These are phyloP conservation scores for Perodicticus potto DNA, from an alignment of 2,797 vertebrate species.

Conservation along the genomic window DNA sequence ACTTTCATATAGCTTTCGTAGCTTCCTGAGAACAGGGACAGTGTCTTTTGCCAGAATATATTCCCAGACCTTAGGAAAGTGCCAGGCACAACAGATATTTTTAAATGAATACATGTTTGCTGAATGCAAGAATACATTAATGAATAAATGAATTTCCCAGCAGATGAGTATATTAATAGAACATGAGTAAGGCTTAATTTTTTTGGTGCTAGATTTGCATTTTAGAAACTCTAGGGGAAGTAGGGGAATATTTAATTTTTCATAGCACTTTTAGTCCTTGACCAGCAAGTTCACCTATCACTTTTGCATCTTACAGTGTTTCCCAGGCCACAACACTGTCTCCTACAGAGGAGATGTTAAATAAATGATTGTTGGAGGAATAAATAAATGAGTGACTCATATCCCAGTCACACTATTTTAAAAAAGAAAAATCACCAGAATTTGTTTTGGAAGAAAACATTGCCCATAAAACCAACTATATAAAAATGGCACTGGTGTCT, in stretches of 20 bases:
- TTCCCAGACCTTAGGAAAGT: background rate
- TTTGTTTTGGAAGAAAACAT: background rate
- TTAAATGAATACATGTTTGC: slow-evolving; percentile 31
- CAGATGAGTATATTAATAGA: background rate
- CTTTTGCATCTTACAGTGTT: background rate
- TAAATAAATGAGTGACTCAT: background rate
- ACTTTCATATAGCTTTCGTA: background rate
- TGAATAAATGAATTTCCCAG: slow-evolving; percentile 1
- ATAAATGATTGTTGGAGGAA: background rate
- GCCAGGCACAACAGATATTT: background rate
- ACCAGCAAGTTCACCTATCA: background rate
- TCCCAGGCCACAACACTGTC: background rate
- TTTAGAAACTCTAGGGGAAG: slow-evolving; percentile 12
- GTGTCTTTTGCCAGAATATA: background rate
- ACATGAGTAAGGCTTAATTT: background rate
- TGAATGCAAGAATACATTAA: background rate
- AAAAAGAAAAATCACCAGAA: background rate
- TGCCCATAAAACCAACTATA: background rate
- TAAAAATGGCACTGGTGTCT: background rate
- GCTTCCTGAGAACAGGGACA: background rate
- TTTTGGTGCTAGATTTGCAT: background rate
- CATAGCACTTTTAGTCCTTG: background rate
- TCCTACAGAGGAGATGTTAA: background rate
- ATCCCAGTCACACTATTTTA: background rate
- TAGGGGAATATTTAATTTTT: slow-evolving; percentile 23